Conservation (phyloP, 64 coral and sea anemone genomes). For the Dendrophyllia cribrosa region DNA sequence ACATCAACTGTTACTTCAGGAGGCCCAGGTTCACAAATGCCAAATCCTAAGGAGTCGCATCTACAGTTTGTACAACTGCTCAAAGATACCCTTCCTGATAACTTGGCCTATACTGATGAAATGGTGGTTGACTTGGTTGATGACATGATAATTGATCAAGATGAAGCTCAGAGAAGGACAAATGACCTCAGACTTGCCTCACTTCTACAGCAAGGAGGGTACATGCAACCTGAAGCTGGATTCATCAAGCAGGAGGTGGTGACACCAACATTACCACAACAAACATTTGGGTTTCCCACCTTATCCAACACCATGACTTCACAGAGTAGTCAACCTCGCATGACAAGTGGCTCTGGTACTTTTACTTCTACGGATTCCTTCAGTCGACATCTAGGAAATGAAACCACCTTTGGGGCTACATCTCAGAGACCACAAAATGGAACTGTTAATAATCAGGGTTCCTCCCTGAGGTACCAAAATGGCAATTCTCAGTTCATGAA, state of each 20-base stretch:
- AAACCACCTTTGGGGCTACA: neutral
- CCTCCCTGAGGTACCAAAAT: neutral
- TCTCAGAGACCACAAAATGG: conserved; percentile 19
- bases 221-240: neutral
- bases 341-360: neutral
- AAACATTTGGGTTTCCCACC: neutral
- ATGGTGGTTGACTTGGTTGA: conserved; percentile 11
- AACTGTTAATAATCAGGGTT: conserved; percentile 1
- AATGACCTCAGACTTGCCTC: neutral
- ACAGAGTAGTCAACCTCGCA: neutral
- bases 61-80: conserved; percentile 1
- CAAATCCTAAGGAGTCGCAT: neutral
- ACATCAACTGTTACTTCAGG: neutral
- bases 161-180: neutral
- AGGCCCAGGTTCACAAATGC: neutral
- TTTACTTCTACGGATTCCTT: neutral
- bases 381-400: neutral
- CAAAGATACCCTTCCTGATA: neutral
- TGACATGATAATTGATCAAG: conserved; percentile 2
- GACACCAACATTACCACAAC: conserved; percentile 16
- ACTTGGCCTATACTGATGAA: neutral
- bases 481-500: conserved; percentile 14
- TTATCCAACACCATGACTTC: conserved; percentile 12
- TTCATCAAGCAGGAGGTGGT: conserved; percentile 42
- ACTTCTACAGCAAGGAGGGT: neutral